Percentiles rank a stretch among this genome's conserved stretches.
Conservation (phyloP, 92 coral and sea anemone genomes). For the Montipora capitata region DNA sequence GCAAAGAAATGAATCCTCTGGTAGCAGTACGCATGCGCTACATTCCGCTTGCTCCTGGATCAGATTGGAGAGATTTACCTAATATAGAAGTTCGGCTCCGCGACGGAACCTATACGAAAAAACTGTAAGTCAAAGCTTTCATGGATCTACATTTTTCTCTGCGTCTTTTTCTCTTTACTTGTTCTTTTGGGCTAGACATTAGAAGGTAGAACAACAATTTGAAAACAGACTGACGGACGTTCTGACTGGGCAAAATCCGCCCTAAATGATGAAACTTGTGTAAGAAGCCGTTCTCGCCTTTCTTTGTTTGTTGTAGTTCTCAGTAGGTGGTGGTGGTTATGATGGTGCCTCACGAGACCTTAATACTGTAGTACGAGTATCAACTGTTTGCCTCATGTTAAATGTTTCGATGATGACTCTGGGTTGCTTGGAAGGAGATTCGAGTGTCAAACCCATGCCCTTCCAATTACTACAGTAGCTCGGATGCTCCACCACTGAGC, state of each 20-base stretch:
- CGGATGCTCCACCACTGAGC: too few relatives aligned
- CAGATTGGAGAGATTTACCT: conserved; percentile 99
- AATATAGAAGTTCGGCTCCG: conserved; percentile 82
- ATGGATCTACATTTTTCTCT: background rate
- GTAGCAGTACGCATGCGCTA: conserved; percentile 95
- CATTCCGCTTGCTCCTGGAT: conserved; percentile 96
- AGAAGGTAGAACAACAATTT: background rate
- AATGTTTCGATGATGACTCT: too few relatives aligned
- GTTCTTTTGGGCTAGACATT: background rate
- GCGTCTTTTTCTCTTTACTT: background rate
- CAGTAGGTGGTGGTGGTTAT: too few relatives aligned
- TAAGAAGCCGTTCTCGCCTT: too few relatives aligned
- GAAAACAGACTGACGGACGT: background rate
- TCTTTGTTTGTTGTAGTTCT: too few relatives aligned
- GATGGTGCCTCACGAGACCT: too few relatives aligned
- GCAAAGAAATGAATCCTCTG: conserved; percentile 96
- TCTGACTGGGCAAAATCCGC: background rate
- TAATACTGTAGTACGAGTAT: too few relatives aligned
- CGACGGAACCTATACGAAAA: conserved; percentile 84
- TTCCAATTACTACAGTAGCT: too few relatives aligned
- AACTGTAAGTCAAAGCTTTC: conserved; percentile 80
- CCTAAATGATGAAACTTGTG: background rate
- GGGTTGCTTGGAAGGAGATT: too few relatives aligned
- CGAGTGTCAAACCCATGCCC: too few relatives aligned
- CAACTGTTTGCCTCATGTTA: too few relatives aligned